These are phyloP conservation scores for Argyra leucocephala DNA, from an alignment of 2,888 invertebrate genomes.

Conservation along the genomic window DNA sequence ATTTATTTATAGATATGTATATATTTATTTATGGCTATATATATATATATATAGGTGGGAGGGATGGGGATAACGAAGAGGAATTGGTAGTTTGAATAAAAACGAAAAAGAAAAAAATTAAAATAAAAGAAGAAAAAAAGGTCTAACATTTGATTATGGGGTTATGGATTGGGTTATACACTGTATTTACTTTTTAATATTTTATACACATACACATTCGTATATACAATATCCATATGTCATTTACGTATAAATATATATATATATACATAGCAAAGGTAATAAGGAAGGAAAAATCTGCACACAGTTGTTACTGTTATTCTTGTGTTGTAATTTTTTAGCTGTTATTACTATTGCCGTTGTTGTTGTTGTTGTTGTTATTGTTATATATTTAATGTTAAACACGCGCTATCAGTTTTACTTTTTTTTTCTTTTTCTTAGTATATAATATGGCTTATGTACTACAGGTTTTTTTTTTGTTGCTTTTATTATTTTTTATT, in stretches of 20 bases:
- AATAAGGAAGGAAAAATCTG: slow-evolving; percentile 8
- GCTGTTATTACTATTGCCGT: slow-evolving; percentile 22
- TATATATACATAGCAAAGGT: slow-evolving; percentile 13
- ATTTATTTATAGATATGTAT: no score
- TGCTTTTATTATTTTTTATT: no score
- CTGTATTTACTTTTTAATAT: background rate
- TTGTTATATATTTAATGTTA: slow-evolving; percentile 13
- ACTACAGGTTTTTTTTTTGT: no score
- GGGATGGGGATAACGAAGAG: background rate
- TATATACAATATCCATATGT: background rate
- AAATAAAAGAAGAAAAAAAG: background rate
- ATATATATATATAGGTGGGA: background rate
- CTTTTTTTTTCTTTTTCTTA: no score
- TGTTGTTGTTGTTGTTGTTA: slow-evolving; percentile 16
- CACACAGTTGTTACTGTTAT: slow-evolving; percentile 10
- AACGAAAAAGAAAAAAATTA: background rate
- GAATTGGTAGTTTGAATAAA: background rate
- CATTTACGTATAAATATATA: background rate
- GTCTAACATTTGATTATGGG: slow-evolving; percentile 6
- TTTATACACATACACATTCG: background rate
- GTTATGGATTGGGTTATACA: slow-evolving; percentile 2
- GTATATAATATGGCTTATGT: no score
- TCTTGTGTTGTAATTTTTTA: slow-evolving; percentile 17
- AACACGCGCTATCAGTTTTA: slow-evolving; percentile 1
- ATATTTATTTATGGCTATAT: no score